Percentiles rank a stretch among this genome's conserved stretches.
phyloP scores from a whole-genome alignment of 2,888 invertebrate species.

The Acanthosepion lycidas region DNA sequence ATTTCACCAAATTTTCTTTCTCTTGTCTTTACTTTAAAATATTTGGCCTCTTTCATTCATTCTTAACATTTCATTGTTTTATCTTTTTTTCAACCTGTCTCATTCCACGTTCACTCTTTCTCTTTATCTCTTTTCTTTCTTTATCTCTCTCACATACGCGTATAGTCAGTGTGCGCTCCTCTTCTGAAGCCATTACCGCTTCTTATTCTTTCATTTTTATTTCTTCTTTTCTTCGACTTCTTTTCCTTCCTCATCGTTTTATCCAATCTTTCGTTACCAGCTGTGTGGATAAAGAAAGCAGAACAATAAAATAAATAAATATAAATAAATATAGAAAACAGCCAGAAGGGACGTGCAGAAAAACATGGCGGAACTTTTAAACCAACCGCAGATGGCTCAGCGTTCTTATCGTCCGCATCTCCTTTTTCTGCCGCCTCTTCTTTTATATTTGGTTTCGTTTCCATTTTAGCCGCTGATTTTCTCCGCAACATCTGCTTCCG shows the following conservation, averaged over 20 bases:
- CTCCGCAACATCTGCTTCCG: conserved; percentile 14
- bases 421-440: conserved; percentile 21
- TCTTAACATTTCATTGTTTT: neutral
- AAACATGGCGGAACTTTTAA: neutral
- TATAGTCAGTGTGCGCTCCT: fast-evolving
- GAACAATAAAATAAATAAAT: neutral
- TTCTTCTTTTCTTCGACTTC: neutral
- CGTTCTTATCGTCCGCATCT: conserved; percentile 33
- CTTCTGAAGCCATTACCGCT: no score
- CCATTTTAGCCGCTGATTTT: conserved; percentile 20
- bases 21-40: neutral
- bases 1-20: neutral
- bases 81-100: neutral
- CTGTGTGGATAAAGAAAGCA: conserved; percentile 16
- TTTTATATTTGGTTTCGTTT: neutral
- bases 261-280: neutral
- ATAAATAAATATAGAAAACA: neutral
- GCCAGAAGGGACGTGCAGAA: neutral
- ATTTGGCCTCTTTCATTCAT: neutral
- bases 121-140: neutral
- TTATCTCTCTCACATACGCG: no score
- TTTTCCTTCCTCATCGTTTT: neutral
- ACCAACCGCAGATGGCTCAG: neutral
- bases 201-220: no score
- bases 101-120: neutral